phyloP scores from a whole-genome alignment of 2,888 invertebrate genomes.

The Sisyra nigra region DNA sequence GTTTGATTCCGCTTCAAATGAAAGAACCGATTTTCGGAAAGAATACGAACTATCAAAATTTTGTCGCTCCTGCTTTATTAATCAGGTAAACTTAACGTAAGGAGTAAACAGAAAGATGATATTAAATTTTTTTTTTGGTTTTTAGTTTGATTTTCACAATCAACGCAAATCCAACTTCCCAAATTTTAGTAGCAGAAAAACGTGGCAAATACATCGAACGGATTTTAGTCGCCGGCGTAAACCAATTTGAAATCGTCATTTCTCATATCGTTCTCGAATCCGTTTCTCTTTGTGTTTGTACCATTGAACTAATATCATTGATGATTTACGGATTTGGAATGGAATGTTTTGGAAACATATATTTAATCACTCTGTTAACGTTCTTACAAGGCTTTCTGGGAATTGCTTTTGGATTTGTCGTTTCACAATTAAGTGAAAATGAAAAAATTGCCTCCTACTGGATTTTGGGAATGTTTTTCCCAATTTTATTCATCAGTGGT shows the following conservation, averaged over 20 bases:
- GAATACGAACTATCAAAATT: no score
- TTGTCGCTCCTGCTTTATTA: no score
- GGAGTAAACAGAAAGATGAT: no score
- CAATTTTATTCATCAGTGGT: conserved; percentile 25
- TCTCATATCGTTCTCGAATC: not conserved
- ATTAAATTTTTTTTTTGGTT: no score
- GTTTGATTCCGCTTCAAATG: no score
- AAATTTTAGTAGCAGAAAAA: no score
- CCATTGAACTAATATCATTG: not conserved
- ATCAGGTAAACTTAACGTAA: no score
- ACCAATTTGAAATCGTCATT: not conserved
- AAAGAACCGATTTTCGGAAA: no score
- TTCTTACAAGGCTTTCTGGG: not conserved
- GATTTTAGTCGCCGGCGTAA: not conserved
- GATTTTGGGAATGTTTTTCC: conserved; percentile 17
- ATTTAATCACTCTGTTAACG: not conserved
- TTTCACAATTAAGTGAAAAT: not conserved
- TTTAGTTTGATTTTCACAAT: no score
- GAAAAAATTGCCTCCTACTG: not conserved
- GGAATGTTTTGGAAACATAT: not conserved
- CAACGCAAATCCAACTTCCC: no score
- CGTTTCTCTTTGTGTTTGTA: not conserved
- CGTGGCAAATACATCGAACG: not conserved
- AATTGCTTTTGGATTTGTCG: not conserved
- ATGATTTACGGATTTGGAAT: not conserved